phyloP scores from a whole-genome alignment of 2,113 vertebrate genomes.

The Erpornis zantholeuca region DNA sequence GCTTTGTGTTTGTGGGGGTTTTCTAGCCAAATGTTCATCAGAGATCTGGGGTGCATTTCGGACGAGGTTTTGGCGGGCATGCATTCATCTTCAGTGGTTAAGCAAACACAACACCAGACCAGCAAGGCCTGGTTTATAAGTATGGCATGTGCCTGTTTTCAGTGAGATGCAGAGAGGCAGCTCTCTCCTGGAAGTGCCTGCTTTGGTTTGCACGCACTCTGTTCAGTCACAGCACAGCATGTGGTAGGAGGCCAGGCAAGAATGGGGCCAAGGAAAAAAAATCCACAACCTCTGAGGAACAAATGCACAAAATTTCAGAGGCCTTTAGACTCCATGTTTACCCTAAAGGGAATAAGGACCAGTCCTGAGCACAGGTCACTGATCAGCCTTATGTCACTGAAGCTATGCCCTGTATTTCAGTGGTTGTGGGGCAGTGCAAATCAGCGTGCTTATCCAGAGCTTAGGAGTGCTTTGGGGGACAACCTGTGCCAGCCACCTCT shows the following conservation, averaged over 20 bases:
- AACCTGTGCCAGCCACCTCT: not conserved
- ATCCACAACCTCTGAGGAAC: not conserved
- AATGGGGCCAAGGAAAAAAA: not conserved
- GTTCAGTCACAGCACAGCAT: not conserved
- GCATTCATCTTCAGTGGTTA: not conserved
- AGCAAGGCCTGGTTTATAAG: not conserved
- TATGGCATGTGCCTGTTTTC: fast-evolving
- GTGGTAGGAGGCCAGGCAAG: not conserved
- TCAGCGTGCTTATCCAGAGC: not conserved
- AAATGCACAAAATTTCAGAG: not conserved
- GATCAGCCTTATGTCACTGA: not conserved
- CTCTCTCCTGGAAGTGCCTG: not conserved
- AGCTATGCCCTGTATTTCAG: fast-evolving
- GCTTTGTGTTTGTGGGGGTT: not conserved
- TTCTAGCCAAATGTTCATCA: not conserved
- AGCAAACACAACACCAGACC: not conserved
- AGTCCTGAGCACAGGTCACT: not conserved
- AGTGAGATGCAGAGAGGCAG: not conserved
- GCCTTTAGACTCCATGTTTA: not conserved
- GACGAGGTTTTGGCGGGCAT: not conserved
- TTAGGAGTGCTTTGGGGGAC: not conserved
- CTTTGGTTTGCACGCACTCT: not conserved
- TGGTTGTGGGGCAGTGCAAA: not conserved
- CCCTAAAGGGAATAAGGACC: not conserved
- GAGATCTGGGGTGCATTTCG: not conserved